Evolutionary conservation across 1,140 invertebrate genomes (phyloP).

Genomic region (Drosophila lowei): DNA sequence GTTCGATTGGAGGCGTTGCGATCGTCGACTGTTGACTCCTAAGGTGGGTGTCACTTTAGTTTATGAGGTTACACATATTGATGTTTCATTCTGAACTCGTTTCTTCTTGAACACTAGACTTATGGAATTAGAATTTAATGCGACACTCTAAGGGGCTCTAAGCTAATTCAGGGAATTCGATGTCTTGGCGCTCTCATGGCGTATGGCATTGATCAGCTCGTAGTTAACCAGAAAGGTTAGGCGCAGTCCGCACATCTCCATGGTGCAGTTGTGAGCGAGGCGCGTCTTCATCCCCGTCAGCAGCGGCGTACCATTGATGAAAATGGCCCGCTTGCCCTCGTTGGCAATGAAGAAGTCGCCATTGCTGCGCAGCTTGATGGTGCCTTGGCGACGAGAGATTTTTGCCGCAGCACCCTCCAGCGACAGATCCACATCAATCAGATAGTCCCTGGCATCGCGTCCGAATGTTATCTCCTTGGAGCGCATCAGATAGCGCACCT

Average conservation of each 20-base stretch:
- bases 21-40: slow-evolving; percentile 31
- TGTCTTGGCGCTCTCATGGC: slow-evolving; percentile 91
- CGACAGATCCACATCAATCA: slow-evolving; percentile 96
- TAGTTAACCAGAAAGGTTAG: slow-evolving; percentile 97
- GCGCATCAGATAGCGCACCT: slow-evolving; percentile 97
- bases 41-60: slow-evolving; percentile 42
- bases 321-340: slow-evolving; percentile 97
- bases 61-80: slow-evolving; percentile 19
- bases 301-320: slow-evolving; percentile 95
- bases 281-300: slow-evolving; percentile 93
- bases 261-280: slow-evolving; percentile 95
- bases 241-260: slow-evolving; percentile 95
- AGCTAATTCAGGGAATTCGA: slow-evolving; percentile 82
- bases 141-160: slow-evolving; percentile 17
- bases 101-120: slow-evolving; percentile 48
- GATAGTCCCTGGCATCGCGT: slow-evolving; percentile 93
- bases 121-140: slow-evolving; percentile 49
- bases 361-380: slow-evolving; percentile 94
- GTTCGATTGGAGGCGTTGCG: slow-evolving; percentile 62
- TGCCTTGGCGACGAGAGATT: slow-evolving; percentile 93
- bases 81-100: slow-evolving; percentile 50
- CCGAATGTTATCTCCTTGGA: slow-evolving; percentile 98
- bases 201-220: slow-evolving; percentile 93
- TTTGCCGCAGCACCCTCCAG: slow-evolving; percentile 95
- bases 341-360: slow-evolving; percentile 97